Base-by-base conservation (phyloP, 2,888 invertebrate genomes). In the Plusia festucae region DNA sequence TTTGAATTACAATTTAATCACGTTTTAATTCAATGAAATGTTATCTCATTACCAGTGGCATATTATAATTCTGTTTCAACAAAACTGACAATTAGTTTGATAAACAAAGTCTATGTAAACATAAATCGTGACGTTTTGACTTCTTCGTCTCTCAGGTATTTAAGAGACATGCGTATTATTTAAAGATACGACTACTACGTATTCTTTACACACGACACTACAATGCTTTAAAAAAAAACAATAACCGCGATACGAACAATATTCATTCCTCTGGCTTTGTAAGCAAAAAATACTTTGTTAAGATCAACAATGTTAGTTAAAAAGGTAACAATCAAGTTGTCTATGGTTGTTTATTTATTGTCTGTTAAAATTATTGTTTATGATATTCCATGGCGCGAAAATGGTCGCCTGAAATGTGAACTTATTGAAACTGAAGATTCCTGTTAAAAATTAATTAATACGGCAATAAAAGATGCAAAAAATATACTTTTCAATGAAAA, bases 191-290 rank as follows among this genome's bases (percentile, higher is more conserved):
- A 60, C 52, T 34, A 34, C 44, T 52, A 40, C 49, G 16, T 40
- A 68, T 60, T 8, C 5, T 56, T 15, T 44, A 62, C 34, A 60
- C 51, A 58, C 7, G 13, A 15, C 8, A 53, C 34, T 22, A 27
- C 53, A 59, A 62, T 53, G 61, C 59, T 30, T 24, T 61, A n/a
- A 51, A 15, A n/a, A 22, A 64, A 62, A 40, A 55, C 18, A 53
- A 54, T 58, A 46, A 53, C n/a, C 15, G 59, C 56, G 44, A 53
- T 30, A 58, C 27, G 52, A 71, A 68, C 20, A 70, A 63, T 68
- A 68, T 59, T 68, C 7, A 67, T 78, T 76, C 76, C 78, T 76
- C 78, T 73, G 78, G 78, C 78, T 78, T 73, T 63, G 40, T 65
- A 66, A 61, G 78, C 76, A 61, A 60, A 65, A 55, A 54, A 53